Conservation (phyloP, 1,140 invertebrate species). For the Lethocerus indicus region DNA sequence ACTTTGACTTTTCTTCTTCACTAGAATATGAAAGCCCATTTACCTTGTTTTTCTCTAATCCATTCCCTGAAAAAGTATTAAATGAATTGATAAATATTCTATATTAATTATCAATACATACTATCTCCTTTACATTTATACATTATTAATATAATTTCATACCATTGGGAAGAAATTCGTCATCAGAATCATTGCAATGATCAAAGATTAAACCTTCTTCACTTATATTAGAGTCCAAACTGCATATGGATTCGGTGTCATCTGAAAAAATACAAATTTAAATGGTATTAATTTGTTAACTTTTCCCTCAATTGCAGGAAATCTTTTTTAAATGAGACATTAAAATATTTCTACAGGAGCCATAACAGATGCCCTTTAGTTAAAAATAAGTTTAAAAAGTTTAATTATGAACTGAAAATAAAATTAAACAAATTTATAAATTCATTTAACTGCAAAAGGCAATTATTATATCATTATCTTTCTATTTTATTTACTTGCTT, state of each 20-base stretch:
- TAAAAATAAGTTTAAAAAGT: not conserved
- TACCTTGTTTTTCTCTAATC: not conserved
- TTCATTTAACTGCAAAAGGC: too few relatives aligned
- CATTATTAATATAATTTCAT: not conserved
- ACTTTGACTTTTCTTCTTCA: not conserved
- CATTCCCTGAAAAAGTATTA: slow-evolving; percentile 1
- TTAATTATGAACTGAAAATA: not conserved
- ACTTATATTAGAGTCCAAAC: slow-evolving; percentile 34
- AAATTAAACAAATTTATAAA: too few relatives aligned
- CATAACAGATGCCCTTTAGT: too few relatives aligned
- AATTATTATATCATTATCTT: too few relatives aligned
- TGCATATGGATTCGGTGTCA: slow-evolving; percentile 22
- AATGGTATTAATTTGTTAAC: too few relatives aligned
- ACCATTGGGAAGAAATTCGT: slow-evolving; percentile 17
- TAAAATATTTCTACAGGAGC: too few relatives aligned
- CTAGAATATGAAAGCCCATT: not conserved
- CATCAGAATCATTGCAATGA: slow-evolving; percentile 26
- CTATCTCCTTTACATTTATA: not conserved
- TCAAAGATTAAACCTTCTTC: slow-evolving; percentile 24
- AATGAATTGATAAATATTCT: not conserved
- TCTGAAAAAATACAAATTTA: slow-evolving; percentile 5
- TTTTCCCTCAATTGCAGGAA: too few relatives aligned
- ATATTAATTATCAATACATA: not conserved
- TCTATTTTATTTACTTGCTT: too few relatives aligned
- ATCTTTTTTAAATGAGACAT: too few relatives aligned